Conservation (phyloP, 2,888 invertebrate species). For the Copidosoma aretas region DNA sequence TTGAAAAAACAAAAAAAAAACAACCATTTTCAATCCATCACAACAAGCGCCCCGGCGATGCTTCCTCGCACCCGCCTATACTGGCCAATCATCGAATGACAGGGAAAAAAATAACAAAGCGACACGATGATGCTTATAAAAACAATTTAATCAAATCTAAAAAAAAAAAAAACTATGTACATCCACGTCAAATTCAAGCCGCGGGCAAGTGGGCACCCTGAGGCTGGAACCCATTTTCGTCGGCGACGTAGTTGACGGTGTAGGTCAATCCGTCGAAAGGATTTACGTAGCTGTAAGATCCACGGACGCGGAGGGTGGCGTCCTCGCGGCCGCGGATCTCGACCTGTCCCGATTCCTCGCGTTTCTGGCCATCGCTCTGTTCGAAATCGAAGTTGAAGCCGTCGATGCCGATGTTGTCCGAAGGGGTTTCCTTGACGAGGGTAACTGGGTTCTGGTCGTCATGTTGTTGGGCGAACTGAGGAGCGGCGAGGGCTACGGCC, state of each 20-base stretch:
- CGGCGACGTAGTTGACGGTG: conserved; percentile 50
- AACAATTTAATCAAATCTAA: neutral
- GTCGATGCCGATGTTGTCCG: conserved; percentile 28
- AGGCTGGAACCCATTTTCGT: conserved; percentile 52
- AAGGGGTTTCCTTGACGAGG: conserved; percentile 18
- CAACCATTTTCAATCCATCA: too few relatives aligned
- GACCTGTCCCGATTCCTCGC: conserved; percentile 17
- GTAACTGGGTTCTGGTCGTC: neutral
- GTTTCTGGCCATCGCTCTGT: conserved; percentile 14
- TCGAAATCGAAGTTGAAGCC: conserved; percentile 19
- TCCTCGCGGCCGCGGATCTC: neutral
- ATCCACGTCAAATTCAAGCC: conserved; percentile 1
- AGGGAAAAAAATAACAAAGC: neutral
- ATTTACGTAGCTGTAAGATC: conserved; percentile 51
- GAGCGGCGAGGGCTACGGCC: conserved; percentile 11
- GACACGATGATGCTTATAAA: neutral
- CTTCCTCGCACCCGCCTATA: too few relatives aligned
- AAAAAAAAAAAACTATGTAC: neutral
- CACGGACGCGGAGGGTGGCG: conserved; percentile 45
- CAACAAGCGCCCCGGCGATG: too few relatives aligned
- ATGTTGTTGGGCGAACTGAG: conserved; percentile 9
- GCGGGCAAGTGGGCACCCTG: conserved; percentile 47
- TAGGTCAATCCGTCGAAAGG: conserved; percentile 47
- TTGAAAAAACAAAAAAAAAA: too few relatives aligned
- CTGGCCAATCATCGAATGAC: too few relatives aligned